Base-by-base conservation (phyloP, 2,113 vertebrate genomes). In the Lethenteron camtschaticum region DNA sequence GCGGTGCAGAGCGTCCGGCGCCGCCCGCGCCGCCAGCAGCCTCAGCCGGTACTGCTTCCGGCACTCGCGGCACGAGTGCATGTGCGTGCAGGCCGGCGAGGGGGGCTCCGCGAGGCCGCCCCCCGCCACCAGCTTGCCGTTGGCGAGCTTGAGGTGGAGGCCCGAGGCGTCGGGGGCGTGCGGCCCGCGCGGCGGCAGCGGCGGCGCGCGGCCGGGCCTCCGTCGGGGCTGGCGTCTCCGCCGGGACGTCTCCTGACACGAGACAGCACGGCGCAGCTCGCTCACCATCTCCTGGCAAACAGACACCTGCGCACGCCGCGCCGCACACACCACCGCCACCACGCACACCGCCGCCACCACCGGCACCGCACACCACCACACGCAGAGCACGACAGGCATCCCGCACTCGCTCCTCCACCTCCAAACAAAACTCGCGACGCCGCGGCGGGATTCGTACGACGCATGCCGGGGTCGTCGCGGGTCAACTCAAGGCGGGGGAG, bases 221-320 rank as follows among this genome's bases (percentile, higher is more conserved):
- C 89, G 84, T 12, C 83, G 83, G 5, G 41, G 41, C 6, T 41
- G 41, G 71, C 86, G 81, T 80, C 82, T 83, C 6, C 84, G 81
- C 9, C 84, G 83, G 3, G 85, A 86, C 12, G 81, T 89, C 83
- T 97, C 89, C 72, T 83, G 88, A 75, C 94, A 97, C 77, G 90
- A 77, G 74, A 97, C 82, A 77, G 96, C 96, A 76, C 85, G 88
- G 71, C 86, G 89, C 70, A 97, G 81, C 81, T 97, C 91, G 1
- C 83, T 82, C 74, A 87, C 79, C 94, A 96, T 96, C 80, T 97
- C 91, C 76, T 90, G 90, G 73, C 94, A 97, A 75, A 87, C 81
- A 5, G 91, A 90, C 79, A 91, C 84, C 89, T 95, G 80, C 10
- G 72, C 1, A 79, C 74, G 77, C 79, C 71, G 83, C 8, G 77